These are phyloP conservation scores for Epistrophella euchroma DNA, from an alignment of 2,888 invertebrate species.

Conservation along the genomic window DNA sequence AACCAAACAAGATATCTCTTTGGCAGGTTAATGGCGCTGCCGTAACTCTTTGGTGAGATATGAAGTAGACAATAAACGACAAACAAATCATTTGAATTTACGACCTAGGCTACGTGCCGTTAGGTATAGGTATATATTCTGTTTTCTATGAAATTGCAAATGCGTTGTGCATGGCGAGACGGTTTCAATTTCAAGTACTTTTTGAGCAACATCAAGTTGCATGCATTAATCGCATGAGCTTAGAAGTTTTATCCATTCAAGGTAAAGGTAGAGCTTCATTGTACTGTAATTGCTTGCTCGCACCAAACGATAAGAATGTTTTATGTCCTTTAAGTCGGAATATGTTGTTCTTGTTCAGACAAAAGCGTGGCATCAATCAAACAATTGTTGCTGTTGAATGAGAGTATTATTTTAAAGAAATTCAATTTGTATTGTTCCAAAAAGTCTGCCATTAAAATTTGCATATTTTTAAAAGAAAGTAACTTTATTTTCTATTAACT, in stretches of 20 bases:
- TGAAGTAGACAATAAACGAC: conserved; percentile 64
- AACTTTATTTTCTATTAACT: background rate
- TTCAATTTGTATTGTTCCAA: conserved; percentile 8
- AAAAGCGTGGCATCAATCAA: conserved; percentile 10
- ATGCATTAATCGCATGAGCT: background rate
- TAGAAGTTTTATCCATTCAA: background rate
- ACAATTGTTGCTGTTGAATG: conserved; percentile 10
- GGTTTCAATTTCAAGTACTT: conserved; percentile 37
- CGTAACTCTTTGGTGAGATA: conserved; percentile 41
- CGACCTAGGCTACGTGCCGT: conserved; percentile 37
- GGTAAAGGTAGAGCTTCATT: background rate
- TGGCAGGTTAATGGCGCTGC: conserved; percentile 63
- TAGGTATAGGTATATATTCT: background rate
- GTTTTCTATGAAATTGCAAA: conserved; percentile 1
- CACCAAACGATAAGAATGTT: conserved; percentile 9
- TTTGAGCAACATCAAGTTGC: conserved; percentile 9
- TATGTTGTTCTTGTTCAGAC: conserved; percentile 19
- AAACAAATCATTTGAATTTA: conserved; percentile 72
- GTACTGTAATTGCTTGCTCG: background rate
- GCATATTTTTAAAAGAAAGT: background rate
- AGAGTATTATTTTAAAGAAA: background rate
- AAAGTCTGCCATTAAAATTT: background rate
- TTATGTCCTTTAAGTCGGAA: background rate
- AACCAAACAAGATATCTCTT: conserved; percentile 59
- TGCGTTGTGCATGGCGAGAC: conserved; percentile 28